Evolutionary conservation across 37 sponge, comb jelly and placozoan genomes (phyloP).

Genomic region (Ephydatia muelleri): DNA sequence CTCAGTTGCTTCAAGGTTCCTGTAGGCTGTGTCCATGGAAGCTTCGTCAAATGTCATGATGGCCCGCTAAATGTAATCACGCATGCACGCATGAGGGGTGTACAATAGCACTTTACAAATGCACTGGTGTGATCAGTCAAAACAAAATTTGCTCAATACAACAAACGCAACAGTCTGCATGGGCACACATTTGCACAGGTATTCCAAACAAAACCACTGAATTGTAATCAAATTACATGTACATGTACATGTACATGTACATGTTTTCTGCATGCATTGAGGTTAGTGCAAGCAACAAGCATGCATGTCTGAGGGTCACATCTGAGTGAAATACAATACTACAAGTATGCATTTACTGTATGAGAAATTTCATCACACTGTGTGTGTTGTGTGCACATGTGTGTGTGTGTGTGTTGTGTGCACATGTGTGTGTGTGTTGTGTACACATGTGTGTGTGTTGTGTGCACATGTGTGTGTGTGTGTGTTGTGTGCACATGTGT

Average conservation of each 20-base stretch:
- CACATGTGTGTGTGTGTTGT: too few species aligned
- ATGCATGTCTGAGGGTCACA: too few species aligned
- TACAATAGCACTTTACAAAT: not conserved
- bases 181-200: not conserved
- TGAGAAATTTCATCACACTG: too few species aligned
- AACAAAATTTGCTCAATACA: not conserved
- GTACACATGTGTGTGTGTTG: too few species aligned
- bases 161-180: not conserved
- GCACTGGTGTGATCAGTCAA: not conserved
- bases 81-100: not conserved
- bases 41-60: slow-evolving; percentile 91
- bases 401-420: too few species aligned
- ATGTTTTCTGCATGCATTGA: too few species aligned
- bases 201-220: not conserved
- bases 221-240: too few species aligned
- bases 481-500: slow-evolving; percentile 22
- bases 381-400: too few species aligned
- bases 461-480: slow-evolving; percentile 2
- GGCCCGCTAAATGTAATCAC: slow-evolving; percentile 42
- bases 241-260: too few species aligned
- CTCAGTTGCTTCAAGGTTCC: slow-evolving; percentile 65
- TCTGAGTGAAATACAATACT: too few species aligned
- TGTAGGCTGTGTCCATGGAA: slow-evolving; percentile 73
- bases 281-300: too few species aligned
- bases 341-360: too few species aligned